These are phyloP conservation scores for Nettapus auritus DNA, from an alignment of 2,113 vertebrate species.

Conservation along the genomic window DNA sequence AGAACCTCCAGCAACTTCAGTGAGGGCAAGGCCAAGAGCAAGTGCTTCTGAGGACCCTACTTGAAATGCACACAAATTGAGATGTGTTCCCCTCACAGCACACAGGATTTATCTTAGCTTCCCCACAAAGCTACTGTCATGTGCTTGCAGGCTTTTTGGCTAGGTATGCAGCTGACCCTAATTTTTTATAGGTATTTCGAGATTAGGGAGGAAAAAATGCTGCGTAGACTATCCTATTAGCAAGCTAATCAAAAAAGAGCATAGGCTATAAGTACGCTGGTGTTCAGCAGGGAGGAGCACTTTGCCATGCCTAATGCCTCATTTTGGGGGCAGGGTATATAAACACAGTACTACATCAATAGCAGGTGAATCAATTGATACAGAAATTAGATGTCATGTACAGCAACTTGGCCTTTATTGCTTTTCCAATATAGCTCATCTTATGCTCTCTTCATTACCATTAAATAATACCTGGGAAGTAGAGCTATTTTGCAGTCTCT, in stretches of 20 bases:
- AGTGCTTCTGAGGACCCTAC: not conserved
- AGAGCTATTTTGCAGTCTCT: constrained; percentile 26
- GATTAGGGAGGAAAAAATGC: not conserved
- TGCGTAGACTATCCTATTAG: not conserved
- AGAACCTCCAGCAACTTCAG: not conserved
- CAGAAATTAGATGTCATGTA: constrained; percentile 65
- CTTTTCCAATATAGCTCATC: constrained; percentile 65
- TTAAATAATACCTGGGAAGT: constrained; percentile 47
- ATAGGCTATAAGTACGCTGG: not conserved
- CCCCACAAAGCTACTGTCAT: not conserved
- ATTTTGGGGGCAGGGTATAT: constrained; percentile 1
- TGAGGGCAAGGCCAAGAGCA: not conserved
- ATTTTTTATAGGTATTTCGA: not conserved
- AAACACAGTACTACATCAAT: constrained; percentile 12
- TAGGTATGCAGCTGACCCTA: not conserved
- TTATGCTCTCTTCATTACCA: constrained; percentile 30
- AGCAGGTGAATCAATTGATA: constrained; percentile 64
- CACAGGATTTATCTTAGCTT: not conserved
- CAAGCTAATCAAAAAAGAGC: not conserved
- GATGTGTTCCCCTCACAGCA: not conserved
- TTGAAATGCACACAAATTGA: not conserved
- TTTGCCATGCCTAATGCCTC: constrained; percentile 11
- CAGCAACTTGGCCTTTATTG: constrained; percentile 54
- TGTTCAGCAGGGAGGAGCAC: not conserved
- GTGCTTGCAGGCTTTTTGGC: not conserved